Evolutionary conservation across 2,888 invertebrate species (phyloP), one percentile per base, ranked within the genome.

Genomic region (Drosophila emarginata): DNA sequence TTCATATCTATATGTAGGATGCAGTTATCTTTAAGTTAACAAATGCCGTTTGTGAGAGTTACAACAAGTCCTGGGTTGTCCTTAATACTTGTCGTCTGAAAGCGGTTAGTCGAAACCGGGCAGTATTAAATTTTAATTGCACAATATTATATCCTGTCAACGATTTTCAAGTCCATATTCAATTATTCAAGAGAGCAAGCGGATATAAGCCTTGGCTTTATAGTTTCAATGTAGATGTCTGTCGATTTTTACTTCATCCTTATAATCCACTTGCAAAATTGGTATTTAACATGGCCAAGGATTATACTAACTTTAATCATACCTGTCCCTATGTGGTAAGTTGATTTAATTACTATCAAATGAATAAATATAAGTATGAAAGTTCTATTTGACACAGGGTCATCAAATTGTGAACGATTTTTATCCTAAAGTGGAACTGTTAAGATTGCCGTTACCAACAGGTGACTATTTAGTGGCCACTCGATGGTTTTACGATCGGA

Each of bases 171-270:
- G 1, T 51, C 2, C 14, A 60, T 45, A 12, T 6, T 2, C 26
- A 60, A 11, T 0, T 78, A 0, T 56, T 60, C 0, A 63, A 71
- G 9, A 71, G 69, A 21, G 75, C 58, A 0, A 83, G 58, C 18
- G 77, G 75, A 0, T 80, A 72, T n/a, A 72, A 75, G 15, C 75
- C 75, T 0, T 79, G 75, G 67, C 11, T 79, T 0, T 3, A 58
- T 0, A 63, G 67, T 1, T 0, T 1, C 0, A 21, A 40, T 1
- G 0, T 78, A 5, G 69, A 82, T 26, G 53, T 12, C 0, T 80
- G 79, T 7, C 56, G 57, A 2, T 80, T 61, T 14, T 0, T 80
- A 0, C 36, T 23, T 1, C 28, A 28, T 3, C 9, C 53, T 0
- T 74, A 68, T 6, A 61, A 75, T 63, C 72, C 64, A 1, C 0